Evolutionary conservation across 2,888 invertebrate genomes (phyloP).

Genomic region (Agrilus cyanescens): DNA sequence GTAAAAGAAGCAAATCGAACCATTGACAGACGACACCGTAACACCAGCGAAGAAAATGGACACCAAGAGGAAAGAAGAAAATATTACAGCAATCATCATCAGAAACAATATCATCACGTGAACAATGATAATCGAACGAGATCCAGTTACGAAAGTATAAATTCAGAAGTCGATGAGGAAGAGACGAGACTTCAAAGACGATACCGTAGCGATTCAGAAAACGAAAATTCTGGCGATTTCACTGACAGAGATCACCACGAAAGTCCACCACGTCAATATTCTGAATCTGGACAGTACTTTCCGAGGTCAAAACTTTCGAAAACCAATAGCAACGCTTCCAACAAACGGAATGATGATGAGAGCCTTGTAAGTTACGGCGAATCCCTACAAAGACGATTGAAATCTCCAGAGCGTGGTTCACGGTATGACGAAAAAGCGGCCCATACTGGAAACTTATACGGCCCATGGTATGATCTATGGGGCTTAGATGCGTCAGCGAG

Average conservation of each 20-base stretch:
- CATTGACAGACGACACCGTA: slow-evolving; percentile 17
- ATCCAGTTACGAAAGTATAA: slow-evolving; percentile 32
- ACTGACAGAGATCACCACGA: slow-evolving; percentile 17
- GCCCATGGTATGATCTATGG: slow-evolving; percentile 86
- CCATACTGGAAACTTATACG: slow-evolving; percentile 61
- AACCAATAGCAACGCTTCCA: slow-evolving; percentile 35
- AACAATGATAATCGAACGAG: slow-evolving; percentile 21
- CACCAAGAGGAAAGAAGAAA: slow-evolving; percentile 24
- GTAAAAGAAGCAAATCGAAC: slow-evolving; percentile 17
- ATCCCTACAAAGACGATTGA: slow-evolving; percentile 35
- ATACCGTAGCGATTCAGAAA: slow-evolving; percentile 18
- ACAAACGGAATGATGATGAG: slow-evolving; percentile 29
- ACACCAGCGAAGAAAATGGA: slow-evolving; percentile 13
- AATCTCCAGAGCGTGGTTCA: slow-evolving; percentile 30
- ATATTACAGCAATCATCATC: slow-evolving; percentile 23
- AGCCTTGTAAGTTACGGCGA: slow-evolving; percentile 34
- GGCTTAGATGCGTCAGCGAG: slow-evolving; percentile 56
- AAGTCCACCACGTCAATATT: slow-evolving; percentile 24
- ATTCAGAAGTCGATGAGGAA: slow-evolving; percentile 25
- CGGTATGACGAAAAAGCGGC: slow-evolving; percentile 38
- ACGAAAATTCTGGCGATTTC: slow-evolving; percentile 23
- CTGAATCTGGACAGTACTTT: slow-evolving; percentile 41
- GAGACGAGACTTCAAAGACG: slow-evolving; percentile 10
- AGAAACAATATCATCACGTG: slow-evolving; percentile 14
- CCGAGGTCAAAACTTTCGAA: slow-evolving; percentile 61